Evolutionary conservation across 2,888 invertebrate genomes (phyloP).

Genomic region (Sarcophaga variegata): DNA sequence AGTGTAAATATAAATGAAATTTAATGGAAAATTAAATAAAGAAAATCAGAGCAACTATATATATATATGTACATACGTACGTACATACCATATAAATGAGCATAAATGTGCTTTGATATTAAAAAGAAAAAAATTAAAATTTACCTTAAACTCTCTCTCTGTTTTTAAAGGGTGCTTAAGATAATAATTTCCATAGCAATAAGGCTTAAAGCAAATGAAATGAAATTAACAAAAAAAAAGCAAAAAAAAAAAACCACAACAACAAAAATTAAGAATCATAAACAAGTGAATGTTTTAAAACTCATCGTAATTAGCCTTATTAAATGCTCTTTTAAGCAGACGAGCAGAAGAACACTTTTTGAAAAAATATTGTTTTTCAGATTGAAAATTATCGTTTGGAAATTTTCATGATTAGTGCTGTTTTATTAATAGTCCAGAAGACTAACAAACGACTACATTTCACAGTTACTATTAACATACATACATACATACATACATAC

Average conservation of each 20-base stretch:
- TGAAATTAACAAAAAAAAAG: background rate
- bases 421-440: too few relatives aligned
- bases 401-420: too few relatives aligned
- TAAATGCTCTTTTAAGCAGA: constrained; percentile 3
- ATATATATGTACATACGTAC: background rate
- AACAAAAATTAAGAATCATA: too few relatives aligned
- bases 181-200: constrained; percentile 13
- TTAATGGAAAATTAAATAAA: constrained; percentile 44
- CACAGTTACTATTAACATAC: too few relatives aligned
- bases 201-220: background rate
- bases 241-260: background rate
- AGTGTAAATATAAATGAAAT: constrained; percentile 30
- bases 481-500: too few relatives aligned
- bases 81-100: background rate
- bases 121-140: background rate
- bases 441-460: too few relatives aligned
- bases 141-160: constrained; percentile 42
- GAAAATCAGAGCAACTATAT: constrained; percentile 10
- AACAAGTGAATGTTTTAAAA: background rate
- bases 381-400: too few relatives aligned
- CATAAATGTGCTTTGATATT: background rate
- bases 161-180: background rate
- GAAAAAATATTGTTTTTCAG: too few relatives aligned
- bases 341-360: background rate
- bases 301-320: background rate